Percentiles rank a stretch among this genome's conserved stretches.
phyloP scores from a whole-genome alignment of 2,113 vertebrate genomes.

The Malurus elegans region DNA sequence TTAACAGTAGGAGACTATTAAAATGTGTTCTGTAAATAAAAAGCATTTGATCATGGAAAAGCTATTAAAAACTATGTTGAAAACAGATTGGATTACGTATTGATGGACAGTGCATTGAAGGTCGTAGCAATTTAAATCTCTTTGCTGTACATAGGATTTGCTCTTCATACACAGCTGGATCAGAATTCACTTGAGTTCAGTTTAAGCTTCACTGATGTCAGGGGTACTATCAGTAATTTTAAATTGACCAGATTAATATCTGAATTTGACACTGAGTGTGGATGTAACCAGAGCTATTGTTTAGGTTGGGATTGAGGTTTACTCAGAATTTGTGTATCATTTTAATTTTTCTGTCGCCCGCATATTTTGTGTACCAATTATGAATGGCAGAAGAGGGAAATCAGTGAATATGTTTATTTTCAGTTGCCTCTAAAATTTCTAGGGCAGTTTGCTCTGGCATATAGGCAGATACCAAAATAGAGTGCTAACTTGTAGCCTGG shows the following conservation, averaged over 20 bases:
- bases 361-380: neutral
- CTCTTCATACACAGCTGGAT: neutral
- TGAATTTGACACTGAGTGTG: neutral
- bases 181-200: neutral
- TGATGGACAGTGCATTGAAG: neutral
- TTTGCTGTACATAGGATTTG: neutral
- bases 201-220: neutral
- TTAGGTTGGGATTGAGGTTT: neutral
- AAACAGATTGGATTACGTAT: neutral
- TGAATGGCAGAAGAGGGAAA: neutral
- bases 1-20: neutral
- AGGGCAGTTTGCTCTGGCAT: neutral
- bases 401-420: neutral
- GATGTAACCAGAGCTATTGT: neutral
- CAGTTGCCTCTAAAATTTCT: neutral
- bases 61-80: neutral
- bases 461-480: neutral
- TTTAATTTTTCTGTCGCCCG: neutral
- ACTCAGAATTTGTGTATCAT: neutral
- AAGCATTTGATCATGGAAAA: neutral
- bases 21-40: neutral
- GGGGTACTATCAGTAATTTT: neutral
- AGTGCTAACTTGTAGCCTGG: neutral
- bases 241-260: neutral
- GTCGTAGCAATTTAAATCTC: neutral